Base-by-base conservation (phyloP, 2,113 vertebrate species). In the Malurus cyaneus region DNA sequence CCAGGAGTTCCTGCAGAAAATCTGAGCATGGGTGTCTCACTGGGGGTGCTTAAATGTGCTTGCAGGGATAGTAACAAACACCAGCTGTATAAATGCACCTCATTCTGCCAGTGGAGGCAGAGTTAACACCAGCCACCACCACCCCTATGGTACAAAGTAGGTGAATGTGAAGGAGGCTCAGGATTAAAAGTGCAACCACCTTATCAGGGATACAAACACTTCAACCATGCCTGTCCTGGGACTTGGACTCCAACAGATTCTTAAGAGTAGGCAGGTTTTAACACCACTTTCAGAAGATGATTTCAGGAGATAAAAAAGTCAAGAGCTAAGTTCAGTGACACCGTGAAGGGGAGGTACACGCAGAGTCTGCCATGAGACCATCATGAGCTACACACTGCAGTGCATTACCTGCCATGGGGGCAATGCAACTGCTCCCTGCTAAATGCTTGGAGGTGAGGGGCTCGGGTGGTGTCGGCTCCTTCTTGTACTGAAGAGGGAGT, bases 141-240 rank as follows among this genome's bases (percentile, higher is more conserved):
- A 20, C 32, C 34, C 28, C 34, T 50, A 46, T 24, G 53, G 62
- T 41, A 64, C 52, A 31, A 91, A 71, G 41, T 0, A 66, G 16
- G 32, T 29, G 72, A 64, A 60, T 0, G 0, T 16, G 44, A 57
- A 60, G 65, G 15, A 61, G 39, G 32, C 26, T 93, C 26, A 39
- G 65, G 49, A 56, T 64, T 52, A 57, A 54, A 71, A 46, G 44
- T 8, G n/a, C 18, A 53, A 32, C 25, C 8, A 36, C 34, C 39
- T 54, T 17, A 25, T 52, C 80, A 59, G 34, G 3, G 8, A 56
- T 32, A 42, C 5, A 14, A 39, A 20, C 47, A 31, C 47, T 62
- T 62, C 44, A 73, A 9, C 32, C 69, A 60, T 2, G 7, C 18
- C 14, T 0, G 0, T 49, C 71, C 13, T 28, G 11, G 54, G 52